A percentile compares a stretch with the other conserved stretches of the same genome.
phyloP scores from a whole-genome alignment of 2,888 invertebrate species.

The Acronicta psi region DNA sequence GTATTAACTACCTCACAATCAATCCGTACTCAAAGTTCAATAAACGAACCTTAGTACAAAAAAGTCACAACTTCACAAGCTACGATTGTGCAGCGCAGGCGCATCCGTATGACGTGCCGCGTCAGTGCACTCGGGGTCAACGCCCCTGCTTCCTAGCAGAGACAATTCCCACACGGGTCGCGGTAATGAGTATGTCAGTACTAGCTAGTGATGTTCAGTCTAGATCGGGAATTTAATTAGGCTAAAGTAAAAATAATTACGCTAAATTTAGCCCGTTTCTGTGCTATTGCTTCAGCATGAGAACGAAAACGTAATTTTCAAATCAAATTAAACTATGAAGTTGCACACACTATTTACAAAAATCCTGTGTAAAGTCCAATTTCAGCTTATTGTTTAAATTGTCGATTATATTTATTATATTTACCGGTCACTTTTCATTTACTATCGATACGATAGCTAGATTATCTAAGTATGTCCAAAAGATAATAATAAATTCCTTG shows the following conservation, averaged over 20 bases:
- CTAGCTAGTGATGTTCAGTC: constrained; percentile 50
- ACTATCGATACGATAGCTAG: too few relatives aligned
- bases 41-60: constrained; percentile 55
- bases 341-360: too few relatives aligned
- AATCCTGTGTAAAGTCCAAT: too few relatives aligned
- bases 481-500: neutral
- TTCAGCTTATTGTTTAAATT: too few relatives aligned
- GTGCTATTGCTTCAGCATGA: too few relatives aligned
- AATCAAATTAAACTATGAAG: too few relatives aligned
- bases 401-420: too few relatives aligned
- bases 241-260: too few relatives aligned
- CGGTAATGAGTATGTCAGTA: constrained; percentile 61
- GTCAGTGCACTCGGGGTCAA: constrained; percentile 76
- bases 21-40: constrained; percentile 52
- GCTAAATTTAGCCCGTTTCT: neutral
- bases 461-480: too few relatives aligned
- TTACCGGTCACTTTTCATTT: too few relatives aligned
- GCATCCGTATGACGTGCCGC: constrained; percentile 75
- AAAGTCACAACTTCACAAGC: constrained; percentile 50
- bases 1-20: constrained; percentile 6
- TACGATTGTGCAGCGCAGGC: constrained; percentile 73
- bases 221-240: constrained; percentile 8
- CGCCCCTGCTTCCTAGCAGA: constrained; percentile 69
- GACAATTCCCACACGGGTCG: constrained; percentile 71
- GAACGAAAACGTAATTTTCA: too few relatives aligned